Conservation (phyloP, 2,888 invertebrate genomes). For the Strigamia maritima region DNA sequence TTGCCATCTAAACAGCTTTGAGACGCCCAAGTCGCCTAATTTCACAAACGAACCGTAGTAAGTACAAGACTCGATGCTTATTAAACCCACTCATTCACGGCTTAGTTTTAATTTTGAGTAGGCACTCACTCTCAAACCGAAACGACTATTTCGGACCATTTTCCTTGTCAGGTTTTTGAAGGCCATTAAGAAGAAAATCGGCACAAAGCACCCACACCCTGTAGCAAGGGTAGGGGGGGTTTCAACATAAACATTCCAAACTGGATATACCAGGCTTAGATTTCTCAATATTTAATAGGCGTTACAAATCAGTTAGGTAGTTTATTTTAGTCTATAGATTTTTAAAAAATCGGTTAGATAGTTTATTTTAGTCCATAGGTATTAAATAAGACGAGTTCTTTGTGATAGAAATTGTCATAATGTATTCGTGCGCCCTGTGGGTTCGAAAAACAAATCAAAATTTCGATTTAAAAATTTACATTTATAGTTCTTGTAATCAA, state of each 20-base stretch:
- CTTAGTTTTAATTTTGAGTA: background rate
- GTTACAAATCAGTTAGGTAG: too few species aligned
- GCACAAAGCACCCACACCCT: background rate
- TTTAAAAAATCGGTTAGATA: too few species aligned
- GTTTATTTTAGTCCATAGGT: too few species aligned
- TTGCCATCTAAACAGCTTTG: slow-evolving; percentile 86
- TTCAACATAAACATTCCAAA: background rate
- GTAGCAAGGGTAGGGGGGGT: background rate
- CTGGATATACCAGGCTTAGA: background rate
- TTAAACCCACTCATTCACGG: background rate
- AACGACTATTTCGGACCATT: background rate
- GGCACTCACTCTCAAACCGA: background rate
- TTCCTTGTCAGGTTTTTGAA: background rate
- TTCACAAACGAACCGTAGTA: slow-evolving; percentile 58
- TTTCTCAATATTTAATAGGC: too few species aligned
- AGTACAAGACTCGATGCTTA: slow-evolving; percentile 40
- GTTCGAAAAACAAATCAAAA: too few species aligned
- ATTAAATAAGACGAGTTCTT: too few species aligned
- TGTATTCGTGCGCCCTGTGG: too few species aligned
- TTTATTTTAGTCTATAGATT: too few species aligned
- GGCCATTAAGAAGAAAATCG: background rate
- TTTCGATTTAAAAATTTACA: too few species aligned
- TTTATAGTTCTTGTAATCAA: background rate
- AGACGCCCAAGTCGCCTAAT: slow-evolving; percentile 83
- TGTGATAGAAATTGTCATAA: too few species aligned